These are phyloP conservation scores for Plectus sambesii DNA, from an alignment of 1,140 invertebrate species.

Conservation along the genomic window DNA sequence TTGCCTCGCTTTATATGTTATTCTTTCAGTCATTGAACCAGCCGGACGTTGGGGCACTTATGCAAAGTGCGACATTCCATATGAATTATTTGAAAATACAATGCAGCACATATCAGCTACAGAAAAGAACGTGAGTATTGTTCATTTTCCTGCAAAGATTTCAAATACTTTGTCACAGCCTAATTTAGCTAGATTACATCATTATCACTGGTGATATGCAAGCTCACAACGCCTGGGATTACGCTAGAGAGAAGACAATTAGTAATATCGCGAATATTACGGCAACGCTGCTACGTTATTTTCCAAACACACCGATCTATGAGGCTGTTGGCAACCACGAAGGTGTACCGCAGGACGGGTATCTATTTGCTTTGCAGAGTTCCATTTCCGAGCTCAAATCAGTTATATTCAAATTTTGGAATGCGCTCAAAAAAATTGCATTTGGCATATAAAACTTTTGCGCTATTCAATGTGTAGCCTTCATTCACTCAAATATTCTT, in stretches of 20 bases:
- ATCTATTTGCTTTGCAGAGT: no score
- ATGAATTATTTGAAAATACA: constrained; percentile 55
- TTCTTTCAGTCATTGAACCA: no score
- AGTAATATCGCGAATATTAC: constrained; percentile 70
- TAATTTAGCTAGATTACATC: constrained; percentile 91
- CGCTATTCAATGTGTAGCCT: no score
- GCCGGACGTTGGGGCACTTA: constrained; percentile 88
- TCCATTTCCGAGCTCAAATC: no score
- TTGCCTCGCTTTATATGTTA: no score
- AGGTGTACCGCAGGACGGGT: constrained; percentile 74
- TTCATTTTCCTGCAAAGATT: no score
- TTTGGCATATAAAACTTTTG: no score
- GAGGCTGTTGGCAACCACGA: constrained; percentile 91
- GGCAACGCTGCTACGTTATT: constrained; percentile 58
- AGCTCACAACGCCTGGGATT: constrained; percentile 93
- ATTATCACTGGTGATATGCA: constrained; percentile 96
- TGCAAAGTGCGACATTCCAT: constrained; percentile 62
- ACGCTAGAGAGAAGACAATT: constrained; percentile 75
- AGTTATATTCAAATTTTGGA: no score
- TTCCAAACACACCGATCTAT: constrained; percentile 80
- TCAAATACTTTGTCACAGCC: no score
- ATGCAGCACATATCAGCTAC: constrained; percentile 46
- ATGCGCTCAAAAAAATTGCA: no score
- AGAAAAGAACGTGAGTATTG: constrained; percentile 19
- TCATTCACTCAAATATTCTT: no score